Evolutionary conservation across 1,140 invertebrate species (phyloP).

Genomic region (Dendrolimus punctatus): DNA sequence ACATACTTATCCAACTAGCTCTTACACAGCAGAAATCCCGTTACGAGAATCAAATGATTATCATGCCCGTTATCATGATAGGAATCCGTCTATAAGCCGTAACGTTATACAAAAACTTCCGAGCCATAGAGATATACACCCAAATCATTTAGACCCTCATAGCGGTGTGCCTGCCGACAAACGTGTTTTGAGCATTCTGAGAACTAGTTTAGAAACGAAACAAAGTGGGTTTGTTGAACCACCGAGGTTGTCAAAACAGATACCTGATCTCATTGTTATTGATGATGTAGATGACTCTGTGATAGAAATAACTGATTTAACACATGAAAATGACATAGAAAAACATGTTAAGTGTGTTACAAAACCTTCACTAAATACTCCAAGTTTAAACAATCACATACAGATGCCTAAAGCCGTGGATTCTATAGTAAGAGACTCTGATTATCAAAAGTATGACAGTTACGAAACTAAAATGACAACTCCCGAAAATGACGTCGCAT

Average conservation of each 20-base stretch:
- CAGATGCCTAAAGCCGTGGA: slow-evolving; percentile 79
- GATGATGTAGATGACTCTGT: slow-evolving; percentile 62
- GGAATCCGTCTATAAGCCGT: slow-evolving; percentile 51
- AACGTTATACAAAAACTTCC: slow-evolving; percentile 61
- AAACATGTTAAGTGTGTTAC: slow-evolving; percentile 33
- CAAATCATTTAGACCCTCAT: slow-evolving; percentile 37
- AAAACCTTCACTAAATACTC: slow-evolving; percentile 68
- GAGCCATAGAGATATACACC: slow-evolving; percentile 44
- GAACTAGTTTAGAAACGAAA: slow-evolving; percentile 80
- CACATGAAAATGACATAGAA: slow-evolving; percentile 47
- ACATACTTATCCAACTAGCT: slow-evolving; percentile 38
- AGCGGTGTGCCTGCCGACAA: slow-evolving; percentile 74
- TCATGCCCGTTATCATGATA: slow-evolving; percentile 48
- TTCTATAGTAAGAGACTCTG: slow-evolving; percentile 44
- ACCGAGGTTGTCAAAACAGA: slow-evolving; percentile 55
- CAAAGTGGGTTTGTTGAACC: slow-evolving; percentile 71
- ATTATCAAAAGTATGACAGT: slow-evolving; percentile 40
- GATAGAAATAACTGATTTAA: slow-evolving; percentile 60
- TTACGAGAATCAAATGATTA: slow-evolving; percentile 37
- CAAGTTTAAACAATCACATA: slow-evolving; percentile 72
- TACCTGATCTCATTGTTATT: slow-evolving; percentile 66
- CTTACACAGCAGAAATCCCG: slow-evolving; percentile 29
- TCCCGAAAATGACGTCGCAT: slow-evolving; percentile 71
- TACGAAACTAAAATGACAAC: slow-evolving; percentile 43
- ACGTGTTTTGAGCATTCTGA: slow-evolving; percentile 77